Evolutionary conservation across 2,797 vertebrate species (phyloP), one percentile per base, ranked within the genome.

Genomic region (Coregonus suidteri): DNA sequence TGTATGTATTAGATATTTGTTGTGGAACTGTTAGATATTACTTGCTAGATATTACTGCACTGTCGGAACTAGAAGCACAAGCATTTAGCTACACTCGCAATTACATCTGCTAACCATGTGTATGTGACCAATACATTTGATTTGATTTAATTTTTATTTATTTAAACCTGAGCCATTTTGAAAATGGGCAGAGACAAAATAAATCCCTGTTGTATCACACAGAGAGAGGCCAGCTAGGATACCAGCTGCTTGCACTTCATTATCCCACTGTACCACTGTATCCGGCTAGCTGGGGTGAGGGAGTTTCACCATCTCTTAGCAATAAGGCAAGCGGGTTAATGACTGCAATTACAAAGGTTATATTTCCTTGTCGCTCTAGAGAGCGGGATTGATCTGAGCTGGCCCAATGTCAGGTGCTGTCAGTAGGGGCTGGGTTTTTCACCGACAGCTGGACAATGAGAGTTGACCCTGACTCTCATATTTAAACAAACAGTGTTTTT

Each of bases 301-400:
- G 71, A 71, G 66, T 75, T 51, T 25, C 68, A 47, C 80, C 77
- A 77, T 82, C 35, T 71, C 68, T 79, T 67, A 69, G 71, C 30
- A 4, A 79, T 81, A 76, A 84, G 75, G 68, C 78, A 73, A 25
- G 51, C 77, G 66, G 6, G 81, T 75, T 85, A 85, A 88, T 88
- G 73, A 87, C 75, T 75, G 76, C 77, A 86, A 86, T 86, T 85
- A 83, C 66, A 66, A 64, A 76, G 83, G 83, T 85, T 82, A 79
- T 79, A 67, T 76, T 83, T 84, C 74, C 84, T 84, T 85, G 83
- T 79, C 76, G 72, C 74, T 75, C 62, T 34, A 59, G 76, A 71
- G 66, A 52, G 41, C 52, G 75, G 80, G 82, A 79, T 83, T 82
- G 86, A 84, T 85, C 77, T 82, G 73, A 81, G 73, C 75, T 80